Evolutionary conservation across 2,113 vertebrate genomes (phyloP).

Genomic region (Dolichotis patagonum): DNA sequence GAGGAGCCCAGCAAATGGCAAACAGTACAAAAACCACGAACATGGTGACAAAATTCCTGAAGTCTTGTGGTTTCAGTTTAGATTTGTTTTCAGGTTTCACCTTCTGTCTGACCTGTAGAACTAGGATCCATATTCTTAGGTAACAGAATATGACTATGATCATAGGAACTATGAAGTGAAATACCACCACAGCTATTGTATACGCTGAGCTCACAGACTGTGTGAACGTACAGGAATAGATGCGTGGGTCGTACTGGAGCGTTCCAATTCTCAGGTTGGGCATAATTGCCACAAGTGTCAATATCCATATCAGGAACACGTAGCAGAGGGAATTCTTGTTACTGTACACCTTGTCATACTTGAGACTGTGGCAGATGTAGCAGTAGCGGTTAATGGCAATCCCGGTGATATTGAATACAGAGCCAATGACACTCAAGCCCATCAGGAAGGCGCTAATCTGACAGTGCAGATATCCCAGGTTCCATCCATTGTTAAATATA

Average conservation of each 20-base stretch:
- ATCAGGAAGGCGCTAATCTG: slow-evolving; percentile 97
- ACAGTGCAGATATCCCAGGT: slow-evolving; percentile 94
- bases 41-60: slow-evolving; percentile 98
- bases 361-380: slow-evolving; percentile 98
- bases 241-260: slow-evolving; percentile 93
- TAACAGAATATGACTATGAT: slow-evolving; percentile 96
- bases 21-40: slow-evolving; percentile 98
- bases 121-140: slow-evolving; percentile 96
- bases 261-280: slow-evolving; percentile 95
- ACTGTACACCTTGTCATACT: slow-evolving; percentile 95
- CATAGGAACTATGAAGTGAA: slow-evolving; percentile 97
- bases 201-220: slow-evolving; percentile 96
- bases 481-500: slow-evolving; percentile 95
- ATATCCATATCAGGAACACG: slow-evolving; percentile 93
- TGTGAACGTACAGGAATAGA: slow-evolving; percentile 96
- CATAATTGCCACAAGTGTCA: slow-evolving; percentile 94
- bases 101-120: slow-evolving; percentile 93
- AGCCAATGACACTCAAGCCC: slow-evolving; percentile 97
- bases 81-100: slow-evolving; percentile 94
- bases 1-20: slow-evolving; percentile 97
- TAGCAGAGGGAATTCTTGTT: slow-evolving; percentile 94
- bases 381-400: slow-evolving; percentile 98
- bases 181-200: slow-evolving; percentile 96
- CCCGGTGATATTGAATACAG: slow-evolving; percentile 97
- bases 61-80: slow-evolving; percentile 93